Evolutionary conservation across 2,888 invertebrate species (phyloP).

Genomic region (Nymphalis polychloros): DNA sequence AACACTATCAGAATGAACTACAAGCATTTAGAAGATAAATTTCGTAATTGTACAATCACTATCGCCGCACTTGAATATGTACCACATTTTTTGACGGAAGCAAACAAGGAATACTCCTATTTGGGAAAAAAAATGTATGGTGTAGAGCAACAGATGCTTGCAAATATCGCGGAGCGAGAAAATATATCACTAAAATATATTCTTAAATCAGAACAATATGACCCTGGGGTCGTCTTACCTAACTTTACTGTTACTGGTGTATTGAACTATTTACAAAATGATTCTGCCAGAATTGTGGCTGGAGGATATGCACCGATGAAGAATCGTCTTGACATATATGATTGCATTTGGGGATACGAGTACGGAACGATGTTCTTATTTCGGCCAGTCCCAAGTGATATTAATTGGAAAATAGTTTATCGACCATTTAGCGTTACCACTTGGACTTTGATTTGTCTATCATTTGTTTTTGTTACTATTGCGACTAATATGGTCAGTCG

Average conservation of each 20-base stretch:
- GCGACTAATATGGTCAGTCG: conserved; percentile 36
- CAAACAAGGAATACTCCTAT: conserved; percentile 44
- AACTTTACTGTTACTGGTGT: conserved; percentile 56
- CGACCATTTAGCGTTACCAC: conserved; percentile 51
- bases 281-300: conserved; percentile 51
- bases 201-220: conserved; percentile 34
- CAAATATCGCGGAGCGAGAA: conserved; percentile 49
- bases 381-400: conserved; percentile 46
- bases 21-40: conserved; percentile 35
- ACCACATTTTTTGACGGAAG: conserved; percentile 48
- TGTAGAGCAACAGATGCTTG: conserved; percentile 57
- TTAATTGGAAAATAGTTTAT: conserved; percentile 57
- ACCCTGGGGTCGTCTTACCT: conserved; percentile 51
- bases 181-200: conserved; percentile 48
- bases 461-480: conserved; percentile 42
- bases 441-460: conserved; percentile 53
- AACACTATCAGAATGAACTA: conserved; percentile 40
- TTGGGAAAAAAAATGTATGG: conserved; percentile 43
- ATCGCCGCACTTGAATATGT: conserved; percentile 51
- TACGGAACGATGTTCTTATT: conserved; percentile 50
- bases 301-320: conserved; percentile 55
- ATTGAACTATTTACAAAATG: conserved; percentile 47
- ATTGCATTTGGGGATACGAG: conserved; percentile 57
- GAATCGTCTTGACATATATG: conserved; percentile 55
- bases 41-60: conserved; percentile 53